Percentiles rank a stretch among this genome's conserved stretches.
These are phyloP conservation scores for Trypoxylus dichotomus DNA, from an alignment of 1,140 invertebrate genomes.

Conservation along the genomic window DNA sequence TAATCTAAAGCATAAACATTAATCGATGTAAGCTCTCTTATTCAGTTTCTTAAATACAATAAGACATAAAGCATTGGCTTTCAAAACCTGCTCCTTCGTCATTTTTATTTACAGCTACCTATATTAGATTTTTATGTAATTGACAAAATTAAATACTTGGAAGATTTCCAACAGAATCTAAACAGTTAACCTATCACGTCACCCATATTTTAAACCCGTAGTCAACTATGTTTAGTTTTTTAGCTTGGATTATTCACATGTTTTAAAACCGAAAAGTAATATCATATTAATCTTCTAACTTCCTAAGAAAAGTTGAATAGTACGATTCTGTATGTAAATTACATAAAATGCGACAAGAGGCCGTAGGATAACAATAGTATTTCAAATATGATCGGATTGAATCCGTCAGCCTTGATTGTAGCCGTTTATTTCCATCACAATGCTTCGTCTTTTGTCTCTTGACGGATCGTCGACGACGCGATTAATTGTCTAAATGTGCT, in stretches of 20 bases:
- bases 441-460: constrained; percentile 18
- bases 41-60: too few species aligned
- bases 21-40: too few species aligned
- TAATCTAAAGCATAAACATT: too few species aligned
- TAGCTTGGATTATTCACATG: too few species aligned
- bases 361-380: not conserved
- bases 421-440: constrained; percentile 3
- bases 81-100: not conserved
- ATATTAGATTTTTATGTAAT: not conserved
- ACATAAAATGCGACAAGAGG: not conserved
- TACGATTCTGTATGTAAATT: too few species aligned
- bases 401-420: not conserved
- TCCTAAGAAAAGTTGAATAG: too few species aligned
- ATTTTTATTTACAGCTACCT: not conserved
- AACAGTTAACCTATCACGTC: not conserved
- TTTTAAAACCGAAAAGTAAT: too few species aligned
- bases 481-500: constrained; percentile 11
- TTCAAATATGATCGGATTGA: not conserved
- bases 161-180: not conserved
- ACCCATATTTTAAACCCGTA: not conserved
- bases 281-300: too few species aligned
- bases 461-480: constrained; percentile 6
- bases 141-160: not conserved
- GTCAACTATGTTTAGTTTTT: too few species aligned
- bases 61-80: too few species aligned